phyloP scores from a whole-genome alignment of 2,888 invertebrate genomes.

The Nephrotoma flavescens region DNA sequence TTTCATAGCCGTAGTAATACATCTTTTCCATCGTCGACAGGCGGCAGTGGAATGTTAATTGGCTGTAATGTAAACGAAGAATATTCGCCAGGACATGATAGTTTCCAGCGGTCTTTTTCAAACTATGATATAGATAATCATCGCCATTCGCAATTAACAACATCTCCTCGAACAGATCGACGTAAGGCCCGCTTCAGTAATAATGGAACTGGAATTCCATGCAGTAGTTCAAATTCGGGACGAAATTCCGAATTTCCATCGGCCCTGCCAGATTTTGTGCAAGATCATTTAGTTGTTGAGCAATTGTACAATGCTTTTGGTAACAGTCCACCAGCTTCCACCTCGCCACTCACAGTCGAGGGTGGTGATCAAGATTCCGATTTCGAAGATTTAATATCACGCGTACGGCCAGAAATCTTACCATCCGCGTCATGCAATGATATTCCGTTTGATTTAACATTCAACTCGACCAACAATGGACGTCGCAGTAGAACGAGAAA shows the following conservation, averaged over 20 bases:
- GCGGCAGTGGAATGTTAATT: neutral
- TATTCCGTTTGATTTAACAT: slow-evolving; percentile 11
- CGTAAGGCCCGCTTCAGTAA: slow-evolving; percentile 2
- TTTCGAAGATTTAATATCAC: neutral
- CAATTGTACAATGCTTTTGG: slow-evolving; percentile 32
- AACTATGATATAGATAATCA: slow-evolving; percentile 26
- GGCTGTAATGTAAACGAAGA: neutral
- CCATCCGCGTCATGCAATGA: neutral
- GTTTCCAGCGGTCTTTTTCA: slow-evolving; percentile 29
- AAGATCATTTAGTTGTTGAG: slow-evolving; percentile 73
- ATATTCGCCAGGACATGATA: neutral
- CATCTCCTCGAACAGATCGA: neutral
- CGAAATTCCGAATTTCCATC: slow-evolving; percentile 19
- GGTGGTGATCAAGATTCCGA: slow-evolving; percentile 17
- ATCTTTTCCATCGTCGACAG: neutral
- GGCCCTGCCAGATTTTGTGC: slow-evolving; percentile 71
- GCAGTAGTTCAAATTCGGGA: slow-evolving; percentile 10
- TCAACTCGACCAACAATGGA: neutral
- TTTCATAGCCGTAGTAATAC: slow-evolving; percentile 4
- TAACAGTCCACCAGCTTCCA: slow-evolving; percentile 20
- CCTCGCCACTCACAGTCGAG: slow-evolving; percentile 20
- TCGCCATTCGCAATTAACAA: neutral
- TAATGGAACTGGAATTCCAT: slow-evolving; percentile 4
- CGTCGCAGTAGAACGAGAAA: slow-evolving; percentile 4
- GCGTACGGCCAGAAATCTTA: neutral